Evolutionary conservation across 2,797 vertebrate species (phyloP).

Genomic region (Anabacerthia variegaticeps): DNA sequence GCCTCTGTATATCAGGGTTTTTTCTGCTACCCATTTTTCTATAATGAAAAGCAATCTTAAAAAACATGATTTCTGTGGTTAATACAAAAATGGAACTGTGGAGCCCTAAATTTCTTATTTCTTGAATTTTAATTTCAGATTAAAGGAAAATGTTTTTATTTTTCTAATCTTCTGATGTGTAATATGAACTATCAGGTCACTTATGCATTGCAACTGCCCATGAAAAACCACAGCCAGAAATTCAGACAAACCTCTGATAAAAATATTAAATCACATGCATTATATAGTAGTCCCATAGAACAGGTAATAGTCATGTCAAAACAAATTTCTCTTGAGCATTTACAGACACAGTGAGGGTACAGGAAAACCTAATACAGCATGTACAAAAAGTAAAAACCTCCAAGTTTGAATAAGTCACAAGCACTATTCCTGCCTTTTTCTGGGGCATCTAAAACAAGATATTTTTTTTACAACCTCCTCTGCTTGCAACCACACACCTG

Average conservation of each 20-base stretch:
- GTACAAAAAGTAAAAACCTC: background rate
- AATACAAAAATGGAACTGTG: background rate
- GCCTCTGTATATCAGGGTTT: background rate
- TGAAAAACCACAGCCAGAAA: background rate
- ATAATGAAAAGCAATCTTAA: background rate
- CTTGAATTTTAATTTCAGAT: background rate
- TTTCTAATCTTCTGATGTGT: background rate
- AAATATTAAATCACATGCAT: background rate
- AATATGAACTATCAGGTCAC: background rate
- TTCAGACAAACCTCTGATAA: background rate
- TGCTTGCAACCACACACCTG: background rate
- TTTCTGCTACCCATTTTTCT: background rate
- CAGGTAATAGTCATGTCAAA: background rate
- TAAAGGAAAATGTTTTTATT: background rate
- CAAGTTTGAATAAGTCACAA: background rate
- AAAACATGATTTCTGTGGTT: background rate
- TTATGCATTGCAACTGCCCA: background rate
- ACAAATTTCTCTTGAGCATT: background rate
- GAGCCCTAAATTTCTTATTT: background rate
- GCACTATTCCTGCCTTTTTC: background rate
- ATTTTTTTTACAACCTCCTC: accelerated
- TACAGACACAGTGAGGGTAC: background rate
- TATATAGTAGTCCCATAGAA: background rate
- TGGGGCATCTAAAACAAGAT: background rate
- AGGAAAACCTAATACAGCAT: background rate